phyloP scores from a whole-genome alignment of 2,113 vertebrate species.

The Cynocephalus volans region DNA sequence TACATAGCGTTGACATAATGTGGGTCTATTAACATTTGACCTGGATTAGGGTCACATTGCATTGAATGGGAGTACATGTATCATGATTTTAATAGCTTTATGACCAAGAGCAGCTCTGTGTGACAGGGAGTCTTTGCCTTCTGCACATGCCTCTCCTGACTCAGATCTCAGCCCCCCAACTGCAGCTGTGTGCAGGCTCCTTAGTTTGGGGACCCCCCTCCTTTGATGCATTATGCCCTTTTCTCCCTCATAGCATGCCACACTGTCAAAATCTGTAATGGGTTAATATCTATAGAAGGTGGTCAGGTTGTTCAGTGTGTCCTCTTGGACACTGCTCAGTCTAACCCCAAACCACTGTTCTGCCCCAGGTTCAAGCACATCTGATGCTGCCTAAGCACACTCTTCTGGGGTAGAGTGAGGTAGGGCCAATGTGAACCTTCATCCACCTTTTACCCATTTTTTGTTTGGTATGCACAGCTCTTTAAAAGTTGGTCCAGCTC shows the following conservation, averaged over 20 bases:
- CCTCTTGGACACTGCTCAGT: background rate
- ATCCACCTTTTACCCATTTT: background rate
- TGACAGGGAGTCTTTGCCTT: background rate
- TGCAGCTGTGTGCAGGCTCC: background rate
- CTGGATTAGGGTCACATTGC: background rate
- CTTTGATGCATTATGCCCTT: too few relatives aligned
- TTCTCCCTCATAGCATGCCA: background rate
- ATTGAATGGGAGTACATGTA: background rate
- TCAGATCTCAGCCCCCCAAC: background rate
- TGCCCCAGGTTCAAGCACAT: background rate
- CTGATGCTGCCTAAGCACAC: background rate
- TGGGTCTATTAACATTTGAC: background rate
- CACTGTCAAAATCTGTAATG: background rate
- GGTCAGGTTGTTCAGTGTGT: background rate
- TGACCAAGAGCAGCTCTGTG: background rate
- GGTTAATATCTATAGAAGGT: background rate
- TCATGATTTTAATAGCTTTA: background rate
- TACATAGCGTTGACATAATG: background rate
- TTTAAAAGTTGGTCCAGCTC: constrained; percentile 1
- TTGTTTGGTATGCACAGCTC: background rate
- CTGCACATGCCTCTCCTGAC: background rate
- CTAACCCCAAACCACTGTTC: background rate
- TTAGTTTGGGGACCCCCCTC: background rate
- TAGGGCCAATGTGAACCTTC: background rate
- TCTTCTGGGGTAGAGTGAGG: background rate